These are phyloP conservation scores for Drosophila crucigera DNA, from an alignment of 2,888 invertebrate genomes.

Conservation along the genomic window DNA sequence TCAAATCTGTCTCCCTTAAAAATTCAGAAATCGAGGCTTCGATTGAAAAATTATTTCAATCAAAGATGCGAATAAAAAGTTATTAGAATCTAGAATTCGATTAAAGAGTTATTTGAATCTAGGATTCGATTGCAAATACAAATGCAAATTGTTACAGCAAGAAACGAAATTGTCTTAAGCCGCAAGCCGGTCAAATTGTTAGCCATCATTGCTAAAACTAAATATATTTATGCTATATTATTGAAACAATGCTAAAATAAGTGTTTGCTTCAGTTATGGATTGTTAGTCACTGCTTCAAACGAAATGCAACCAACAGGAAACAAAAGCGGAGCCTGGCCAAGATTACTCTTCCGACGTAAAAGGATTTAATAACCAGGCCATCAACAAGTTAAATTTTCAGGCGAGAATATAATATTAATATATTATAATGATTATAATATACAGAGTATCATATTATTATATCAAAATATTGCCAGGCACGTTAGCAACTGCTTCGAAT, in stretches of 20 bases:
- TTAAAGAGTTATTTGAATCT: constrained; percentile 1
- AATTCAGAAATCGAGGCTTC: neutral
- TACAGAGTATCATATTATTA: too few species aligned
- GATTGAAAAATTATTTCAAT: neutral
- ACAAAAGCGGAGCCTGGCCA: neutral
- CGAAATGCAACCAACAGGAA: neutral
- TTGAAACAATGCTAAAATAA: neutral
- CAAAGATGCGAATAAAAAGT: neutral
- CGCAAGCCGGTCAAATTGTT: neutral
- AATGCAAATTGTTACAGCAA: neutral
- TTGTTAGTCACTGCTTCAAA: neutral
- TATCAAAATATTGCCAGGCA: neutral
- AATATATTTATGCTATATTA: neutral
- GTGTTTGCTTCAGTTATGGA: neutral
- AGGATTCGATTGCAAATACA: neutral
- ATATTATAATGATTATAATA: neutral
- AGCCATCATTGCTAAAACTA: neutral
- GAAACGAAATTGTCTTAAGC: neutral
- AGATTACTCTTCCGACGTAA: neutral
- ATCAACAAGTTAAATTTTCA: neutral
- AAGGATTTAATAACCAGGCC: neutral
- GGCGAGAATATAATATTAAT: neutral
- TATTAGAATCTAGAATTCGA: neutral
- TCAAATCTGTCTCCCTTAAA: neutral
- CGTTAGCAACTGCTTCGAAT: neutral